Base-by-base conservation (phyloP, 2,113 vertebrate species). In the Corythornis cristatus region DNA sequence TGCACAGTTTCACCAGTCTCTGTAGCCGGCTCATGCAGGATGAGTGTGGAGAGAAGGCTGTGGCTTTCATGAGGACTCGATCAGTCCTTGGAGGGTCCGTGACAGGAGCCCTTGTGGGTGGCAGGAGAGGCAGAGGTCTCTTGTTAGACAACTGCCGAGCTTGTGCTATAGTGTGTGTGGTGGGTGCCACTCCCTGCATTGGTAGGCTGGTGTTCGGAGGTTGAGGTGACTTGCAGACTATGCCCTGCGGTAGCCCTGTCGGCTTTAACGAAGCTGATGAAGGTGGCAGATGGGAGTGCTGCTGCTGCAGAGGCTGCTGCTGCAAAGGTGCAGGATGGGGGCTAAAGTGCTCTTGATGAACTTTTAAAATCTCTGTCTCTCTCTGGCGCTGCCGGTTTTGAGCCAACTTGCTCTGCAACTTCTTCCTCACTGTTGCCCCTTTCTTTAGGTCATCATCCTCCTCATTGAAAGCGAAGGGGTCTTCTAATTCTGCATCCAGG, bases 401-500 rank as follows among this genome's bases (percentile, higher is more conserved):
- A 97, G 98, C 98, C 96, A 98, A 96, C 91, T 99, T 98, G 97
- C 98, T 98, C 96, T 99, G 99, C 95, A 98, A 95, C 96, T 99
- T 99, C 97, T 98, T 99, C 97, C 97, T 99, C 96, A 99, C 98
- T 4, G 98, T 95, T 61, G 97, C 98, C 93, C 98, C 98, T 98
- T 99, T 99, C 97, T 98, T 98, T 89, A 98, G 97, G 82, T 98
- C 97, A 43, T 98, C 98, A 58, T 99, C 99, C 93, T 99, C 99
- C 96, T 99, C 99, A 0, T 99, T 98, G 98, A 99, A 99, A 98
- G 99, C 98, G 96, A 99, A 99, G 29, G 99, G 99, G 97, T 99
- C 99, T 95, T 99, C 98, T 93, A 99, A 97, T 89, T 99, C 99
- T n/a, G 98, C 98, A 45, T 99, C 98, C 68, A 98, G 97, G 94